These are phyloP conservation scores for Pyxicephalus adspersus DNA, from an alignment of 2,113 vertebrate genomes.

Conservation along the genomic window DNA sequence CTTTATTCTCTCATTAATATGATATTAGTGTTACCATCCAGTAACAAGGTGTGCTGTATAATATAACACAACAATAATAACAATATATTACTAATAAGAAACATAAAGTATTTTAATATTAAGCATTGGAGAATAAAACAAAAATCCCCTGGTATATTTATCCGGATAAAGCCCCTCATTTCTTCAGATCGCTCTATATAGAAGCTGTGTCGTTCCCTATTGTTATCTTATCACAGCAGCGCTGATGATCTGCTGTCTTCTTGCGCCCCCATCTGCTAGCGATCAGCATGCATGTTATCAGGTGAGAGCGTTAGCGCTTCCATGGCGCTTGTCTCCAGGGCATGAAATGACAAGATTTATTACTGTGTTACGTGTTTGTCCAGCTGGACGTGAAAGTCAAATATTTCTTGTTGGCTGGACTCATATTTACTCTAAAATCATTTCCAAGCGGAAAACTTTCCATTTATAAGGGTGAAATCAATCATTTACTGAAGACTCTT, in stretches of 20 bases:
- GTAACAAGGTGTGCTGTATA: too few relatives aligned
- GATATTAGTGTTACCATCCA: too few relatives aligned
- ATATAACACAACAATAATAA: too few relatives aligned
- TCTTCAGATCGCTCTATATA: neutral
- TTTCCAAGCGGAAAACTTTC: slow-evolving; percentile 33
- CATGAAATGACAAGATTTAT: neutral
- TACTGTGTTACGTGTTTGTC: neutral
- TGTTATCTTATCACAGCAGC: neutral
- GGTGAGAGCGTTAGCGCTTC: neutral
- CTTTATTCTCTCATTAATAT: neutral
- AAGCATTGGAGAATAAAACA: too few relatives aligned
- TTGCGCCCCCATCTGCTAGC: slow-evolving; percentile 48
- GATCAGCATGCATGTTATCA: slow-evolving; percentile 3
- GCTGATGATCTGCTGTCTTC: slow-evolving; percentile 23
- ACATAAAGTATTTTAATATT: too few relatives aligned
- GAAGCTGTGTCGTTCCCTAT: neutral
- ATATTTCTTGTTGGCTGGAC: slow-evolving; percentile 10
- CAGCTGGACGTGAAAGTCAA: slow-evolving; percentile 6
- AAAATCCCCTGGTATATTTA: too few relatives aligned
- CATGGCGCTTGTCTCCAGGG: neutral
- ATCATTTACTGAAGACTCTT: slow-evolving; percentile 9
- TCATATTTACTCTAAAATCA: slow-evolving; percentile 40
- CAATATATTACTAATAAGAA: too few relatives aligned
- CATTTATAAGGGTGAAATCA: slow-evolving; percentile 29
- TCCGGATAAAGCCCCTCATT: too few relatives aligned